Percentiles rank a stretch among this genome's conserved stretches.
phyloP scores from a whole-genome alignment of 2,797 vertebrate species.

The Argyrosomus regius region DNA sequence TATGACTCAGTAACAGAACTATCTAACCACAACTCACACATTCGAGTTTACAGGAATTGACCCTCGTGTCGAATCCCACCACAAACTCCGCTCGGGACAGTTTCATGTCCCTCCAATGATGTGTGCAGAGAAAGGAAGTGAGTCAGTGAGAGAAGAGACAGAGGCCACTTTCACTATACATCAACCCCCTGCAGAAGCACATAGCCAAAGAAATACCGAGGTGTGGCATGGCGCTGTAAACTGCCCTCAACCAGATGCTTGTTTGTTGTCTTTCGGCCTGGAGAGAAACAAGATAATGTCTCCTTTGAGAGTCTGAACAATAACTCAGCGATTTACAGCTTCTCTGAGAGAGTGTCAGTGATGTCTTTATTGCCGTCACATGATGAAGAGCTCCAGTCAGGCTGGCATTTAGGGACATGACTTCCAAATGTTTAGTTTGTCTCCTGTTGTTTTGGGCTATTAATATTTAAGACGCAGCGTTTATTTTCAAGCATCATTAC shows the following conservation, averaged over 20 bases:
- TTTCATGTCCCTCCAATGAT: background rate
- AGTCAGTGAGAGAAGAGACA: constrained; percentile 37
- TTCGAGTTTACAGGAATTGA: constrained; percentile 47
- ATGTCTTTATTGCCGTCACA: constrained; percentile 52
- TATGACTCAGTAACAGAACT: constrained; percentile 43
- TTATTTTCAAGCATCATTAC: constrained; percentile 14
- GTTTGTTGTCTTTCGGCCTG: constrained; percentile 54
- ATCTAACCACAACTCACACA: constrained; percentile 33
- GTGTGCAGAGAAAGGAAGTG: constrained; percentile 31
- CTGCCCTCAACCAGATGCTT: constrained; percentile 41
- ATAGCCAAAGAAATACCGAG: constrained; percentile 34
- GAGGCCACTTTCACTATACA: constrained; percentile 29
- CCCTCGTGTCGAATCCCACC: constrained; percentile 5
- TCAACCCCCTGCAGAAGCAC: constrained; percentile 1
- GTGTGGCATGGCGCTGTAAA: constrained; percentile 33
- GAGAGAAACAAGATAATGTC: constrained; percentile 49
- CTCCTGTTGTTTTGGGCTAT: background rate
- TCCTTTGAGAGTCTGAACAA: constrained; percentile 50
- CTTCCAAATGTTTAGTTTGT: background rate
- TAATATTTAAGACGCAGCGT: background rate
- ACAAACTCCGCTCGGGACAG: constrained; percentile 17
- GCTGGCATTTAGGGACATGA: background rate
- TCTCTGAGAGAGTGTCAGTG: constrained; percentile 34
- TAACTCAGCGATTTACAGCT: constrained; percentile 52
- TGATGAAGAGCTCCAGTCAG: constrained; percentile 14